Evolutionary conservation across 2,113 vertebrate genomes (phyloP).

Genomic region (Panthera uncia): DNA sequence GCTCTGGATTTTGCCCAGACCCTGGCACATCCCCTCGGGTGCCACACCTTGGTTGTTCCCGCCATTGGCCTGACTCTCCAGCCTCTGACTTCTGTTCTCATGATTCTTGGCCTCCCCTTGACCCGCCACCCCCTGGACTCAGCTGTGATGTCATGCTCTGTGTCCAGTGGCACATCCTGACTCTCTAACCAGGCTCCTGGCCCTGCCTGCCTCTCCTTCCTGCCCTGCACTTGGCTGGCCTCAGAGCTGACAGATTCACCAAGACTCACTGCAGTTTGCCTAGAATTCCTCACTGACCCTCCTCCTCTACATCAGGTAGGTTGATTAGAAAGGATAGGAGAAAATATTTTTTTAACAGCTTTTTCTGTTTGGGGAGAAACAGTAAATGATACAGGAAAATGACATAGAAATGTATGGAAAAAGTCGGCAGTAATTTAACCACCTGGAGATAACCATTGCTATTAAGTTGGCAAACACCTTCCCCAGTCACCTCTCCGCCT

Average conservation of each 20-base stretch:
- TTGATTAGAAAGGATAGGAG: neutral
- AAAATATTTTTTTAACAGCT: neutral
- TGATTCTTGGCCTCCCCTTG: neutral
- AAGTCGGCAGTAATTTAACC: neutral
- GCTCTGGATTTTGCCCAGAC: neutral
- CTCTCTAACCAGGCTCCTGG: neutral
- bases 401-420: neutral
- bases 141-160: neutral
- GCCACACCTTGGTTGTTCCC: neutral
- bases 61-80: neutral
- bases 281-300: neutral
- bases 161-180: neutral
- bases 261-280: neutral
- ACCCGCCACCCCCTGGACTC: neutral
- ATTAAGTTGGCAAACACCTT: neutral
- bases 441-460: neutral
- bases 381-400: conserved; percentile 4
- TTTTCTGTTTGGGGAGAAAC: conserved; percentile 6
- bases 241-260: neutral
- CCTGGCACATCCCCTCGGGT: neutral
- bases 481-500: neutral
- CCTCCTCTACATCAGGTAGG: neutral
- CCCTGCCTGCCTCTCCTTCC: neutral
- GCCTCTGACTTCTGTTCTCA: neutral
- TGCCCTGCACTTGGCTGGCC: neutral